Conservation (phyloP, 2,797 vertebrate genomes). For the Chromobotia macracanthus region DNA sequence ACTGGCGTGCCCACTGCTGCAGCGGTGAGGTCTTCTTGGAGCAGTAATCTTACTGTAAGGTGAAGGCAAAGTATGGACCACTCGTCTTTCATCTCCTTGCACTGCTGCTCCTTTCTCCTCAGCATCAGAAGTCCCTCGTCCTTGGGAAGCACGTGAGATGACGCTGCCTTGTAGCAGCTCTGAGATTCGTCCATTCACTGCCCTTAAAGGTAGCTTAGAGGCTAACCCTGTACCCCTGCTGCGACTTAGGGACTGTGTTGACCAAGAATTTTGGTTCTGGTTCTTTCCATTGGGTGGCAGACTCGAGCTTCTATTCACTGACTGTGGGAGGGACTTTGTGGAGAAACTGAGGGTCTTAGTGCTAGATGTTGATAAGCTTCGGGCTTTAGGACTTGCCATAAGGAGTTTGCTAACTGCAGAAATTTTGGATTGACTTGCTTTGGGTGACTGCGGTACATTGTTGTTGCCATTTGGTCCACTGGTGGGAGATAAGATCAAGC, state of each 20-base stretch:
- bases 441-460: constrained; percentile 84
- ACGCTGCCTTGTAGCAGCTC: constrained; percentile 90
- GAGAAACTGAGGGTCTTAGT: constrained; percentile 96
- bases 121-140: constrained; percentile 73
- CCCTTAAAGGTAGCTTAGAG: constrained; percentile 90
- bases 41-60: constrained; percentile 99
- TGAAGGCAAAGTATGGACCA: constrained; percentile 86
- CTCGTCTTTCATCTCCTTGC: constrained; percentile 77
- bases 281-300: constrained; percentile 84
- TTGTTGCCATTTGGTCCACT: constrained; percentile 68
- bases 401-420: constrained; percentile 96
- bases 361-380: constrained; percentile 89
- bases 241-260: constrained; percentile 94
- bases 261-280: constrained; percentile 82
- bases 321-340: constrained; percentile 94
- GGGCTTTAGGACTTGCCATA: constrained; percentile 90
- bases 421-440: constrained; percentile 88
- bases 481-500: constrained; percentile 78
- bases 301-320: constrained; percentile 86
- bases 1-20: constrained; percentile 92
- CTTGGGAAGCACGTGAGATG: constrained; percentile 72
- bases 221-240: constrained; percentile 84
- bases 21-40: constrained; percentile 88
- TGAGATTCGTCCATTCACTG: constrained; percentile 92
- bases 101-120: constrained; percentile 66